Percentiles rank a stretch among this genome's conserved stretches.
Evolutionary conservation across 2,888 invertebrate species (phyloP).

Genomic region (Drosophila meridionalis): DNA sequence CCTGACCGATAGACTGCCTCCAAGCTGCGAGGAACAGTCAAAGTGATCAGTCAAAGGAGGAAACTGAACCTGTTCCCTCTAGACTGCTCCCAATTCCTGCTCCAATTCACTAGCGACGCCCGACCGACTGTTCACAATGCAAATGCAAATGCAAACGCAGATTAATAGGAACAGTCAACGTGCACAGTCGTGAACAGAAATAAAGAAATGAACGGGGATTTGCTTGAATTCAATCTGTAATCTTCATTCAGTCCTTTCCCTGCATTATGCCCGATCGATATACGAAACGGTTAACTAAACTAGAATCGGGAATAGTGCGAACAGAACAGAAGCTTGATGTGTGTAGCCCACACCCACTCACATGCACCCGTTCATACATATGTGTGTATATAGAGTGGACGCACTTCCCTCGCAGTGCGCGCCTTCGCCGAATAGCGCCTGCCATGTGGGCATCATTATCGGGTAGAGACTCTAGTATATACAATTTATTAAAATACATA

Average conservation of each 20-base stretch:
- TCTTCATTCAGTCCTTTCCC: not conserved
- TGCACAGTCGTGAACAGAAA: not conserved
- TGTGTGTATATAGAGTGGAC: not conserved
- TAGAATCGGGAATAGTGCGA: not conserved
- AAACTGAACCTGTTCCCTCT: not conserved
- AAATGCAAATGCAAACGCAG: not conserved
- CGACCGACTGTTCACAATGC: not conserved
- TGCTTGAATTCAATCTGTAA: not conserved
- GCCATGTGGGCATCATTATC: constrained; percentile 36
- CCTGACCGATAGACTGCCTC: no score
- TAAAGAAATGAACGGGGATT: not conserved
- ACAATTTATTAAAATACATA: constrained; percentile 28
- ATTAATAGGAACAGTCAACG: not conserved
- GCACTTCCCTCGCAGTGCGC: not conserved
- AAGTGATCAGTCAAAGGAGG: not conserved
- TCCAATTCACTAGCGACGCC: no score
- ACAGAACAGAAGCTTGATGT: not conserved
- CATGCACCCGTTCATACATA: not conserved
- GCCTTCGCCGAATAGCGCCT: not conserved
- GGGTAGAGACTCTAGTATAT: constrained; percentile 7
- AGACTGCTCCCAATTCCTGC: no score
- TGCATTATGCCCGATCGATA: not conserved
- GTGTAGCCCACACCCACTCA: not conserved
- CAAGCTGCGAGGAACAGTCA: no score
- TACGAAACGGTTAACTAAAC: not conserved